Conservation (phyloP, 1,140 invertebrate species). For the Drosophila pachea region DNA sequence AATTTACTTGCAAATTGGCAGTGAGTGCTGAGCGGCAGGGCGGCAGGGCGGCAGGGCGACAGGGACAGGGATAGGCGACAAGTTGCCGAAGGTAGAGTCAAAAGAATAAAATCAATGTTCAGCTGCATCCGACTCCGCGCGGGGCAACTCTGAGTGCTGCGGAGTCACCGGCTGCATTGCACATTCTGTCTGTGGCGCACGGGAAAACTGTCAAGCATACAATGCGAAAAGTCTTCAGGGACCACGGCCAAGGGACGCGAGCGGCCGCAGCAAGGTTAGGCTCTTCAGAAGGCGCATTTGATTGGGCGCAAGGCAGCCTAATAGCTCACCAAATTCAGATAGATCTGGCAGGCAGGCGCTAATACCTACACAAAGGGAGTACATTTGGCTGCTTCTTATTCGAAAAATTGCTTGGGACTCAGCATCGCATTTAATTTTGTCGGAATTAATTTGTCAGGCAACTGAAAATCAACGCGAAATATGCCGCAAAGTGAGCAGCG, state of each 20-base stretch:
- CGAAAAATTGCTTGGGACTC: neutral
- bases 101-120: constrained; percentile 50
- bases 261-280: neutral
- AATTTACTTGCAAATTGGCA: constrained; percentile 69
- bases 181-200: neutral
- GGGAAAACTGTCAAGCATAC: constrained; percentile 7
- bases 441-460: neutral
- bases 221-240: neutral
- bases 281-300: neutral
- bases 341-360: neutral
- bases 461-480: constrained; percentile 25
- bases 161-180: neutral
- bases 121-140: no score
- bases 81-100: constrained; percentile 50
- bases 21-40: constrained; percentile 55
- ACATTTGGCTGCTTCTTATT: no score
- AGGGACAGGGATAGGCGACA: constrained; percentile 39
- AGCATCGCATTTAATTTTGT: neutral
- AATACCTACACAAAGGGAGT: neutral
- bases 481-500: constrained; percentile 59
- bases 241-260: neutral
- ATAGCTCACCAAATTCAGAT: no score
- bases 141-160: neutral
- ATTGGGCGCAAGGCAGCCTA: no score
- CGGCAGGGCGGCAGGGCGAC: constrained; percentile 44